These are phyloP conservation scores for Vultur gryphus DNA, from an alignment of 2,797 vertebrate species.

Conservation along the genomic window DNA sequence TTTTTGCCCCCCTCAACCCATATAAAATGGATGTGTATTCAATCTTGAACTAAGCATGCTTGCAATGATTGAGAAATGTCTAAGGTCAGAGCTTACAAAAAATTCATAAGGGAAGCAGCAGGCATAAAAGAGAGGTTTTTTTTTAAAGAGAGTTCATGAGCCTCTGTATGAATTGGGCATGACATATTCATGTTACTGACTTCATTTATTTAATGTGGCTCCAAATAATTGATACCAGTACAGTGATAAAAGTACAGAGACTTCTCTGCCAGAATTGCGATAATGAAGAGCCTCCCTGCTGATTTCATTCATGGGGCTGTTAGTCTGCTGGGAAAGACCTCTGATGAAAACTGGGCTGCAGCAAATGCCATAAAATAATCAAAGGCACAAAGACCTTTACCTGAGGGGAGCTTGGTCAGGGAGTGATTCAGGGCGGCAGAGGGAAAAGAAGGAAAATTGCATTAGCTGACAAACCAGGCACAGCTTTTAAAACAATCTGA, in stretches of 20 bases:
- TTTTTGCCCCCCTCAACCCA: conserved; percentile 52
- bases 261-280: conserved; percentile 41
- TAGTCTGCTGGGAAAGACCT: conserved; percentile 53
- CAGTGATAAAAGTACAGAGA: conserved; percentile 57
- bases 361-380: conserved; percentile 62
- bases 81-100: conserved; percentile 71
- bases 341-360: conserved; percentile 38
- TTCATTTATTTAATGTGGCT: conserved; percentile 57
- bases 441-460: background rate
- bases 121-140: conserved; percentile 25
- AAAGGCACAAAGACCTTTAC: conserved; percentile 57
- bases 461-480: background rate
- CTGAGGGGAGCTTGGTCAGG: conserved; percentile 14
- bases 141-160: conserved; percentile 47
- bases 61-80: conserved; percentile 67
- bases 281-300: conserved; percentile 67
- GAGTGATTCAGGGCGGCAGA: background rate
- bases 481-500: background rate
- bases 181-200: conserved; percentile 63
- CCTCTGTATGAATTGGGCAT: conserved; percentile 50
- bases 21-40: conserved; percentile 64
- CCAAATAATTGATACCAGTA: conserved; percentile 61
- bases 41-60: conserved; percentile 44
- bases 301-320: conserved; percentile 49
- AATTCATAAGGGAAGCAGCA: conserved; percentile 62